Evolutionary conservation across 2,113 vertebrate genomes (phyloP), one percentile per base, ranked within the genome.

Genomic region (Tringa solitaria): DNA sequence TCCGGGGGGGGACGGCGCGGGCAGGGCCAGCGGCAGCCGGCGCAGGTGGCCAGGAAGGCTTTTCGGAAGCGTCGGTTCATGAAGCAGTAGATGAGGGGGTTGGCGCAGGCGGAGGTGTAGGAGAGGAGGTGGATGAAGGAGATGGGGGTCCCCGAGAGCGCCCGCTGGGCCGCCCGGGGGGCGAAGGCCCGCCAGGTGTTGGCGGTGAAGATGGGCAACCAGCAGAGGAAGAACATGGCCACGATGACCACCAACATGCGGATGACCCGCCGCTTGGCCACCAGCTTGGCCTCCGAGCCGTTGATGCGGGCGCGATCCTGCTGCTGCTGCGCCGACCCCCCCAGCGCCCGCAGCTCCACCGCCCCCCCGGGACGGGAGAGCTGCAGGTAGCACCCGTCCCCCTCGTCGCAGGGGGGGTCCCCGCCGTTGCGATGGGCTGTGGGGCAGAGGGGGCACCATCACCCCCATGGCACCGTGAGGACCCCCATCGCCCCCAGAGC

Each of bases 31-130:
- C 96, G 90, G 72, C 99, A 99, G 96, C 98, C 97, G 3, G 98
- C 96, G 16, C 99, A 99, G 0, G 99, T 99, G 89, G 98, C 78
- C 9, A 98, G 89, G 26, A 99, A 98, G 33, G 99, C 99, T 68
- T 98, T 98, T 74, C 99, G 99, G 96, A 99, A 99, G 32, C 99
- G 99, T 12, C 98, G 99, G 98, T 99, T 99, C 99, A 99, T 99
- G 98, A 99, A 99, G 98, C 99, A 99, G 98, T 99, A 99, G 97
- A 99, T 98, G 43, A 99, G 97, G 5, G 99, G 99, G 97, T 99
- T 99, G 97, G 99, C 97, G 6, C 99, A 99, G 79, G 99, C 98
- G 0, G 99, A 99, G 27, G 97, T 98, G 93, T 99, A 99, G 81
- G 98, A 98, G 80, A 99, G 95, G 89, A 99, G 95, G 90, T 99